phyloP scores from a whole-genome alignment of 2,113 vertebrate genomes.

The Actinemys pallida region DNA sequence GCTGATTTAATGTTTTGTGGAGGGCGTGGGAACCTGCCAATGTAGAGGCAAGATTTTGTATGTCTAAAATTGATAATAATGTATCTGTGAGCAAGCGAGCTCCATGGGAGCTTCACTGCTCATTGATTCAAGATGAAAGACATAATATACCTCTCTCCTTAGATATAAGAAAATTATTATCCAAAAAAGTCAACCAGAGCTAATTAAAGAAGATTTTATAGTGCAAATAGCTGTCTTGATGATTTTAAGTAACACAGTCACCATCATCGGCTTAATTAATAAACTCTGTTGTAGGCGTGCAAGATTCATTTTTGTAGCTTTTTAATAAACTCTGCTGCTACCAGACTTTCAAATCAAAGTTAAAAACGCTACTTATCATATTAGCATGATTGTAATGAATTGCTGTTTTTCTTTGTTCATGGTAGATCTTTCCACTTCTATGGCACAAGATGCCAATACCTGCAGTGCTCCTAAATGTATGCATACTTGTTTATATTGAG shows the following conservation, averaged over 20 bases:
- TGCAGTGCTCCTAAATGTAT: background rate
- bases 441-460: no score
- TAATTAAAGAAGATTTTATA: background rate
- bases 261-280: background rate
- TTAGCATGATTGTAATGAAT: background rate
- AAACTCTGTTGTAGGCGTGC: background rate
- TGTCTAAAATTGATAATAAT: rapidly evolving
- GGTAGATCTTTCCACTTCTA: background rate
- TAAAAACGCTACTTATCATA: background rate
- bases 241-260: background rate
- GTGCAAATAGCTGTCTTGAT: background rate
- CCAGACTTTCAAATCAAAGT: background rate
- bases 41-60: background rate
- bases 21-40: background rate
- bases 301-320: background rate
- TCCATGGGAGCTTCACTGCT: background rate
- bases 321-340: background rate
- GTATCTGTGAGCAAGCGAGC: background rate
- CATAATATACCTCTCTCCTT: background rate
- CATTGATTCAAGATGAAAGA: background rate
- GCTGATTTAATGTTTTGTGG: background rate
- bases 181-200: background rate
- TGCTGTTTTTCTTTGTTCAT: background rate
- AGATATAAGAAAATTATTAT: background rate
- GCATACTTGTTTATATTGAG: background rate